A percentile compares a stretch with the other conserved stretches of the same genome.
Conservation (phyloP, 2,113 vertebrate genomes). For the Epinephelus moara region DNA sequence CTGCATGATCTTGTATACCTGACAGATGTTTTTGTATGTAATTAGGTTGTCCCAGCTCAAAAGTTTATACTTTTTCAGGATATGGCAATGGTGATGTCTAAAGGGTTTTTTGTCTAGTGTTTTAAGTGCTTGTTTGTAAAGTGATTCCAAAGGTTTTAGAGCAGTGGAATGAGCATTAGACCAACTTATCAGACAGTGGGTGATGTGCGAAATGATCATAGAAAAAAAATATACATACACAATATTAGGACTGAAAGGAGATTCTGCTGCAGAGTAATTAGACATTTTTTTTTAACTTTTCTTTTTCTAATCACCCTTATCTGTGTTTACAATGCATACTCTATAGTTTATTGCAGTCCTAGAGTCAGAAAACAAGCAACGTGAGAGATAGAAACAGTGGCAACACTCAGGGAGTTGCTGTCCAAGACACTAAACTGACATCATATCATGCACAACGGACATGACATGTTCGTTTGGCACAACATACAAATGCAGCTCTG, state of each 20-base stretch:
- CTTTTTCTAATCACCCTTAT: neutral
- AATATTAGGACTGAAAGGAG: neutral
- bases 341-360: neutral
- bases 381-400: neutral
- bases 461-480: neutral
- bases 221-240: no score
- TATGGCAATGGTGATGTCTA: no score
- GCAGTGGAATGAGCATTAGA: no score
- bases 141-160: no score
- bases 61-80: no score
- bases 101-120: no score
- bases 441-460: neutral
- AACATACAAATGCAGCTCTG: constrained; percentile 30
- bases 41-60: no score
- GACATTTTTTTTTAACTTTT: neutral
- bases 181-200: no score
- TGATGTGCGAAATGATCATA: no score
- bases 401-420: neutral
- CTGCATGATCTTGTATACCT: no score
- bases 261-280: neutral
- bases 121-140: no score
- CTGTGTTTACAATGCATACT: neutral
- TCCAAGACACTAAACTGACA: neutral
- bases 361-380: accelerated
- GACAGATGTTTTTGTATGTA: no score